Evolutionary conservation across 2,888 invertebrate genomes (phyloP).

Genomic region (Dicyrtoma fusca): DNA sequence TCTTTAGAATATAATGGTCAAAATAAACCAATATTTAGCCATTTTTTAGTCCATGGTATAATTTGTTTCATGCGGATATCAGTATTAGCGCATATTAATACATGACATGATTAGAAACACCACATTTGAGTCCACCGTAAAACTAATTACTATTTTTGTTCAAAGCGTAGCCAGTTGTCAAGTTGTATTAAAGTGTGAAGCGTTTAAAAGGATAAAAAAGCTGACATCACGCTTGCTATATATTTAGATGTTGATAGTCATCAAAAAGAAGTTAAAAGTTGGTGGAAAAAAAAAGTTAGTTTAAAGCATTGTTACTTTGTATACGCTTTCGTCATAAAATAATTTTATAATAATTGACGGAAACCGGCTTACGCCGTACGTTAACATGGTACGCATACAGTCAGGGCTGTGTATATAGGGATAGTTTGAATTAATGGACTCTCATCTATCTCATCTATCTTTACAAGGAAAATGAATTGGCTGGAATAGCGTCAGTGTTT

Average conservation of each 20-base stretch:
- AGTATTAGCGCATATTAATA: too few species aligned
- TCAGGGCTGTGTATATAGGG: neutral
- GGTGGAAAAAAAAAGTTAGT: neutral
- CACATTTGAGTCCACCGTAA: too few species aligned
- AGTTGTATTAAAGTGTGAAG: neutral
- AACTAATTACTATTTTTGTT: too few species aligned
- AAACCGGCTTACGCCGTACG: constrained; percentile 1
- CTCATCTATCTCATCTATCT: neutral
- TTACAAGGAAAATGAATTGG: neutral
- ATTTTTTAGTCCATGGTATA: too few species aligned
- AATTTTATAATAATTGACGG: neutral
- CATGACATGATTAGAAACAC: too few species aligned
- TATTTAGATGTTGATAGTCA: constrained; percentile 8
- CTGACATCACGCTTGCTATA: constrained; percentile 13
- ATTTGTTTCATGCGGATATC: too few species aligned
- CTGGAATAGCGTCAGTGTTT: neutral
- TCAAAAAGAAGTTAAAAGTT: constrained; percentile 2
- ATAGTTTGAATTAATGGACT: neutral
- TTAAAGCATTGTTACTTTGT: constrained; percentile 1
- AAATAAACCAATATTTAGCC: too few species aligned
- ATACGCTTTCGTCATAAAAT: too few species aligned
- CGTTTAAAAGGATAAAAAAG: constrained; percentile 3
- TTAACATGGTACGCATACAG: too few species aligned
- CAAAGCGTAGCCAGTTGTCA: too few species aligned
- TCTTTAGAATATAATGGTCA: too few species aligned